Evolutionary conservation across 2,113 vertebrate species (phyloP), one percentile per base, ranked within the genome.

Genomic region (Odontesthes bonariensis): DNA sequence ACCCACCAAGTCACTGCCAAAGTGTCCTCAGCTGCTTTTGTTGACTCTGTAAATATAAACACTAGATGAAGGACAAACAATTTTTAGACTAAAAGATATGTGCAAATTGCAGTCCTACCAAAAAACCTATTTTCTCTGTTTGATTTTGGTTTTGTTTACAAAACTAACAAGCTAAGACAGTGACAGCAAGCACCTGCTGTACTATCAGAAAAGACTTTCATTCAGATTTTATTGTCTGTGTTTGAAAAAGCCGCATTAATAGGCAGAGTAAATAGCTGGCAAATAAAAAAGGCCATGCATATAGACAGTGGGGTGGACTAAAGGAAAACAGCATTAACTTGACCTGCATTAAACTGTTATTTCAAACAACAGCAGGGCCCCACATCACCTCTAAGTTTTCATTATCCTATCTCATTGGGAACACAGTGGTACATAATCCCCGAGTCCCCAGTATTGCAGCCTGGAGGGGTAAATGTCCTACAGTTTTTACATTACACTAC

Each of bases 371-470:
- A 91, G 89, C 81, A 63, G 77, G 74, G 57, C 33, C 70, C 42
- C 53, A 17, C 19, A 2, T 88, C 81, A 81, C 75, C 75, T 64
- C 62, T 53, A 52, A 47, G 35, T 78, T 81, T 81, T 83, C 85
- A 91, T 91, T 91, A 89, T 87, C 75, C 62, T 33, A 65, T 63
- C 70, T 79, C 72, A 88, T 92, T 90, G 90, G 79, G 71, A 90
- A 58, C 88, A 73, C 86, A 75, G 87, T 76, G 73, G 77, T 60
- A 13, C 79, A 22, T 91, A 90, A 91, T 90, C 88, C 85, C 71
- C 16, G 4, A 56, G 82, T 81, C 69, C 19, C 77, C 69, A 66
- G 67, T 20, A 73, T 22, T 20, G 75, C 54, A 49, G 66, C 65
- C 82, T 66, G 67, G 42, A 81, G 86, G 84, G 71, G 69, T 81